Base-by-base conservation (phyloP, 2,888 invertebrate species). In the Bhutanitis thaidina region DNA sequence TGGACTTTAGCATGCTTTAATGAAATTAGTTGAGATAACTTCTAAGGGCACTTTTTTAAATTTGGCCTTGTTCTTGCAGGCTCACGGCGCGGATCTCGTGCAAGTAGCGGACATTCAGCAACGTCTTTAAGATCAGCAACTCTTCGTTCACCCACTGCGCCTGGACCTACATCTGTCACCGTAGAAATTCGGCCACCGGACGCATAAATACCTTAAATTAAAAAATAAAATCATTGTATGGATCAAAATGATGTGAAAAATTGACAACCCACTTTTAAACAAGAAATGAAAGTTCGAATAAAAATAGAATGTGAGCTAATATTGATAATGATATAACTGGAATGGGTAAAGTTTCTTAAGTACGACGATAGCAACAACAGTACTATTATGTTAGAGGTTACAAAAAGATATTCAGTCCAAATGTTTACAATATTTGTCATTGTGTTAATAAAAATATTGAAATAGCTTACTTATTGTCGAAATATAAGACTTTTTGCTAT, bases 31-130 rank as follows among this genome's bases (percentile, higher is more conserved):
- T 35, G 35, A n/a, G 8, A 14, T 44, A 27, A n/a, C 7, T 9
- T 7, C 8, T 4, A 13, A 10, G 8, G 1, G 1, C 32, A 14
- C 15, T 30, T 16, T 8, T 5, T 14, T 29, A 27, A 15, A 16
- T 55, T 41, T 43, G 4, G n/a, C 1, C 3, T 32, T 15, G 43
- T 43, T 34, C 59, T 69, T 77, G 10, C 75, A 89, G 89, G 89
- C n/a, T 85, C 87, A 60, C 91, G 94, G 57, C 92, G 95, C 55
- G 94, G 94, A 55, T 95, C 95, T 55, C 92, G 93, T 71, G 93
- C 93, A 43, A 94, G 94, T 77, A 94, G 94, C 73, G 95, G 93
- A 63, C 93, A 94, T 49, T 95, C 95, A n/a, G 94, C 92, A 44
- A 91, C 93, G 15, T 95, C 95, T 20, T 80, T 92, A 60, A 91